These are phyloP conservation scores for Prolemur simus DNA, from an alignment of 2,113 vertebrate genomes.

Conservation along the genomic window DNA sequence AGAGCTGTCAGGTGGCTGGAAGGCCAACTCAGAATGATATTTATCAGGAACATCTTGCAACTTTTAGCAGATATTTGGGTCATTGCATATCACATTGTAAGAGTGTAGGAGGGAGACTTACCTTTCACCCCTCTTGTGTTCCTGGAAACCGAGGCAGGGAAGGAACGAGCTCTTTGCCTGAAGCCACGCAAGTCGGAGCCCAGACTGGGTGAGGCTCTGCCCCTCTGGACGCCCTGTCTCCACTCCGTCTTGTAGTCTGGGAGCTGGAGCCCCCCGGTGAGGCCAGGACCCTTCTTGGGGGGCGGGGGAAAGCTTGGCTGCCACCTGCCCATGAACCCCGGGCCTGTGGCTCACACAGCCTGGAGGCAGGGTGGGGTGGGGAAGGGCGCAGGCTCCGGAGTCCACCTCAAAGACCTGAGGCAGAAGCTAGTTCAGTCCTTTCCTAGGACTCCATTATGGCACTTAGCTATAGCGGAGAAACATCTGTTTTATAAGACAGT, in stretches of 20 bases:
- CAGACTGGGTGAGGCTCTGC: neutral
- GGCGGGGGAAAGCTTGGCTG: neutral
- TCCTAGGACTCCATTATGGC: neutral
- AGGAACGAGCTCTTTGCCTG: neutral
- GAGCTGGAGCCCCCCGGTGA: neutral
- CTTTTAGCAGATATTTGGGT: neutral
- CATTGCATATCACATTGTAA: neutral
- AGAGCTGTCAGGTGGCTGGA: neutral
- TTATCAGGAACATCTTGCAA: neutral
- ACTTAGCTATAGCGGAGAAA: neutral
- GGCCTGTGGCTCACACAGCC: neutral
- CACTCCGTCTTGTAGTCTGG: neutral
- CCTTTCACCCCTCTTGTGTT: neutral
- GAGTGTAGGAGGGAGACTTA: neutral
- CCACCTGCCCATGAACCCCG: neutral
- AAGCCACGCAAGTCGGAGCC: neutral
- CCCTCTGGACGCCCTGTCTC: neutral
- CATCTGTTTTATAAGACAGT: neutral
- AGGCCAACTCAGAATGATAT: neutral
- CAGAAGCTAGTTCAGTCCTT: neutral
- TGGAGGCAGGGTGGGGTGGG: neutral
- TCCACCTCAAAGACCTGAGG: neutral
- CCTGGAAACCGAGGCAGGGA: neutral
- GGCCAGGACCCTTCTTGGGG: too few relatives aligned
- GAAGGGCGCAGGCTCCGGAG: neutral